phyloP scores from a whole-genome alignment of 2,113 vertebrate species.

The Micromys minutus region DNA sequence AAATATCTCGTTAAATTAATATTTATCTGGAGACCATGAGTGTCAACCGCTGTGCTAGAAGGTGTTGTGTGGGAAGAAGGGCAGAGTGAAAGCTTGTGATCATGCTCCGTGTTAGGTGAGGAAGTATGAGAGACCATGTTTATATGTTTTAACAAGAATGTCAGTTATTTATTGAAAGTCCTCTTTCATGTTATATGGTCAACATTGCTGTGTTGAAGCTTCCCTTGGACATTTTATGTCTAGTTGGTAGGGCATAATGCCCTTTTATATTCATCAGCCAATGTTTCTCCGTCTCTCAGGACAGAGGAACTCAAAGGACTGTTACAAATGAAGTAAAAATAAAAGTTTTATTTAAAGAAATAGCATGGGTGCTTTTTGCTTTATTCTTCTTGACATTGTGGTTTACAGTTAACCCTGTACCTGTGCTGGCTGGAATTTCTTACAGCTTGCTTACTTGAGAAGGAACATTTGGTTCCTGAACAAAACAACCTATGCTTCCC shows the following conservation, averaged over 20 bases:
- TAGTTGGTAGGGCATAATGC: constrained; percentile 70
- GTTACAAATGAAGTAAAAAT: constrained; percentile 53
- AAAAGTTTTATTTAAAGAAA: constrained; percentile 40
- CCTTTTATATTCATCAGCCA: constrained; percentile 32
- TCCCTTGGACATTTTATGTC: constrained; percentile 76
- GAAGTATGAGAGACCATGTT: not conserved
- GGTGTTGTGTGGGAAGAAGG: accelerated
- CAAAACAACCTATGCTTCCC: not conserved
- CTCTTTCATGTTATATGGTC: constrained; percentile 20
- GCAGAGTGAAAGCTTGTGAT: not conserved
- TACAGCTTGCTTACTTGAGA: not conserved
- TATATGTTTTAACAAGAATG: constrained; percentile 5
- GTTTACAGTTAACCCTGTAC: not conserved
- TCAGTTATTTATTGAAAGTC: constrained; percentile 63
- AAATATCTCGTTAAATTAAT: not conserved
- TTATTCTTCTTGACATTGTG: not conserved
- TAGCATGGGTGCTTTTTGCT: not conserved
- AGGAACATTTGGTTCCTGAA: not conserved
- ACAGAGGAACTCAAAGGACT: constrained; percentile 5
- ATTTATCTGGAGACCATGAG: not conserved
- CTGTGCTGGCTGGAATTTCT: not conserved
- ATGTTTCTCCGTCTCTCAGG: constrained; percentile 47
- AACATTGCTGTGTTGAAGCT: constrained; percentile 59
- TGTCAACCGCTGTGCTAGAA: not conserved
- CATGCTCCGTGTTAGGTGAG: not conserved